phyloP scores from a whole-genome alignment of 2,888 invertebrate species.

The Ectemnius cavifrons region DNA sequence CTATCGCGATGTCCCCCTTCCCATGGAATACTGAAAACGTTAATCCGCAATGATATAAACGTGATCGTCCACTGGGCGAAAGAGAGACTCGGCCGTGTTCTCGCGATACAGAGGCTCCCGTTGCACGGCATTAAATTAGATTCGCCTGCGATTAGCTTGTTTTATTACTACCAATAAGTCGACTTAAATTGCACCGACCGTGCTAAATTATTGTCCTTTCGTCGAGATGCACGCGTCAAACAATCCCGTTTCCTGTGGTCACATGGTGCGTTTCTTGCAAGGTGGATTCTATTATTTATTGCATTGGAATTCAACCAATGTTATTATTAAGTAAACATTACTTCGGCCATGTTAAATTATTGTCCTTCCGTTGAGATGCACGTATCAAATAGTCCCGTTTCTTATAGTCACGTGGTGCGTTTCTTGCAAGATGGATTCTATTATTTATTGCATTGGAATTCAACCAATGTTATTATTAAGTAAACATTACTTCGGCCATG shows the following conservation, averaged over 20 bases:
- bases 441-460: too few species aligned
- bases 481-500: neutral
- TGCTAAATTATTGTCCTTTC: neutral
- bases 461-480: too few species aligned
- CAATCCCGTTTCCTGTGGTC: too few species aligned
- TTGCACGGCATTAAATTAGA: constrained; percentile 40
- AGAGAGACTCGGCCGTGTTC: constrained; percentile 23
- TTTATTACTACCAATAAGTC: constrained; percentile 14
- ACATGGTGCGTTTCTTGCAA: too few species aligned
- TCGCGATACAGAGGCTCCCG: constrained; percentile 44
- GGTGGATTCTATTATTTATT: too few species aligned
- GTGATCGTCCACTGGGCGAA: constrained; percentile 2
- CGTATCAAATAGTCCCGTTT: neutral
- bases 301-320: too few species aligned
- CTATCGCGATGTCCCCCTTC: neutral
- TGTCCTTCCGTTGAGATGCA: neutral
- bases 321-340: too few species aligned
- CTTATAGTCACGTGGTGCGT: too few species aligned
- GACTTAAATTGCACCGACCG: constrained; percentile 4
- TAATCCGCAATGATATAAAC: constrained; percentile 3
- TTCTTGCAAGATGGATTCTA: too few species aligned
- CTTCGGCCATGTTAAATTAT: neutral
- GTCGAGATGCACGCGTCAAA: neutral
- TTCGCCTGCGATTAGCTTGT: constrained; percentile 33
- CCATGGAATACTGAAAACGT: neutral